Evolutionary conservation across 2,113 vertebrate genomes (phyloP).

Genomic region (Paedocypris sp.): DNA sequence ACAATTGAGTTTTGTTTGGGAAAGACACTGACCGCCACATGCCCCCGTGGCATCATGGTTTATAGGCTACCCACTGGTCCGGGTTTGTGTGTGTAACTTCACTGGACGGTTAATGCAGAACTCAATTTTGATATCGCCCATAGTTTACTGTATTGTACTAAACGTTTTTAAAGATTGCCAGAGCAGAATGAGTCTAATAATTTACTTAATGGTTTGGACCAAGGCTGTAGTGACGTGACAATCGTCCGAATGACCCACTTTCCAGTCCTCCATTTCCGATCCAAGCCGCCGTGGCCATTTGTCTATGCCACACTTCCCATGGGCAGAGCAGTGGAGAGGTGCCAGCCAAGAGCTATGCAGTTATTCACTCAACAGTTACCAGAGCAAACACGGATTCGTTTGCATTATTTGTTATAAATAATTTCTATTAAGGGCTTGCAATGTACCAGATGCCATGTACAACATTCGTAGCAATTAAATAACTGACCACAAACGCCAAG

Average conservation of each 20-base stretch:
- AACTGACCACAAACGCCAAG: background rate
- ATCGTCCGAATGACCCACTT: constrained; percentile 38
- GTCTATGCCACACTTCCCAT: constrained; percentile 31
- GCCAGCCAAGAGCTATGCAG: constrained; percentile 27
- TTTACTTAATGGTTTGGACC: too few species aligned
- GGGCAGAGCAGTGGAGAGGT: constrained; percentile 7
- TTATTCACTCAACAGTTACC: constrained; percentile 29
- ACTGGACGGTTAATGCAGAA: too few species aligned
- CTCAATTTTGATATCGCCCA: too few species aligned
- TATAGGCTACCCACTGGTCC: too few species aligned
- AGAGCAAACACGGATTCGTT: constrained; percentile 30
- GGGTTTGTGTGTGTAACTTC: too few species aligned
- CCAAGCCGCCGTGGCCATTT: constrained; percentile 17
- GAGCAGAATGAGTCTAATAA: too few species aligned
- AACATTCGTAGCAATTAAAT: background rate
- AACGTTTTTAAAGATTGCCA: too few species aligned
- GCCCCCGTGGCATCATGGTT: too few species aligned
- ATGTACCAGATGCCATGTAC: constrained; percentile 12
- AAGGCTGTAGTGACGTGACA: constrained; percentile 2
- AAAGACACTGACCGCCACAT: too few species aligned
- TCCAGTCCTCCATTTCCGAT: background rate
- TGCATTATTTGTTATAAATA: constrained; percentile 24
- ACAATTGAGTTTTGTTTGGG: too few species aligned
- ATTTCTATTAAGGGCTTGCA: constrained; percentile 13
- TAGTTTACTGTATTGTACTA: too few species aligned